Evolutionary conservation across 2,113 vertebrate genomes (phyloP).

Genomic region (Hyaena hyaena): DNA sequence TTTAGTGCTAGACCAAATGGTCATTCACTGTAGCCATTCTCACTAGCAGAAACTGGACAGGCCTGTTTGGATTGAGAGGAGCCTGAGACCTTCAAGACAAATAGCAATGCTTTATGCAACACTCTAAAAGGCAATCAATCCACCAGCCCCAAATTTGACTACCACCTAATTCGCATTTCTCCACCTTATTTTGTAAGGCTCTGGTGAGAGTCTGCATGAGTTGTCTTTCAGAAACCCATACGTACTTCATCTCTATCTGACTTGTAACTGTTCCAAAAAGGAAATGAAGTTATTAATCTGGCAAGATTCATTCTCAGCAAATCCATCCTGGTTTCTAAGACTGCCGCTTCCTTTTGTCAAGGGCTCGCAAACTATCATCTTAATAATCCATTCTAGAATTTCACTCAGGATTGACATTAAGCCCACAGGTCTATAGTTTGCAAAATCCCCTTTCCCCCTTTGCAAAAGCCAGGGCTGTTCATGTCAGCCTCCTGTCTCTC

Average conservation of each 20-base stretch:
- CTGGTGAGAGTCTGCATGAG: background rate
- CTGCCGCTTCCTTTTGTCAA: background rate
- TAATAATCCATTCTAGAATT: slow-evolving; percentile 47
- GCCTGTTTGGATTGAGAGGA: background rate
- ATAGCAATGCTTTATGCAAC: background rate
- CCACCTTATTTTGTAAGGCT: background rate
- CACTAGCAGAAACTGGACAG: background rate
- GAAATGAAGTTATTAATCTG: slow-evolving; percentile 45
- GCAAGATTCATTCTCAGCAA: background rate
- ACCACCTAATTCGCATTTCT: background rate
- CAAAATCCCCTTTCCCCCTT: background rate
- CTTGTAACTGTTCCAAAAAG: background rate
- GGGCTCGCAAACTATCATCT: background rate
- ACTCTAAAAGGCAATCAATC: background rate
- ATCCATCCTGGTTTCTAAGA: background rate
- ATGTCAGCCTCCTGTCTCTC: background rate
- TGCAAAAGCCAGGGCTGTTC: background rate
- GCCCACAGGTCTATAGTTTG: background rate
- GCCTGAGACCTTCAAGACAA: background rate
- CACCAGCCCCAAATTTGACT: background rate
- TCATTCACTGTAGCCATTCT: background rate
- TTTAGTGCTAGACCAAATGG: background rate
- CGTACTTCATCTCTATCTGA: background rate
- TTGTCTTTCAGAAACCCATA: background rate
- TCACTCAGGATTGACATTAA: slow-evolving; percentile 31